phyloP scores from a whole-genome alignment of 2,888 invertebrate species.

The Carabus problematicus region DNA sequence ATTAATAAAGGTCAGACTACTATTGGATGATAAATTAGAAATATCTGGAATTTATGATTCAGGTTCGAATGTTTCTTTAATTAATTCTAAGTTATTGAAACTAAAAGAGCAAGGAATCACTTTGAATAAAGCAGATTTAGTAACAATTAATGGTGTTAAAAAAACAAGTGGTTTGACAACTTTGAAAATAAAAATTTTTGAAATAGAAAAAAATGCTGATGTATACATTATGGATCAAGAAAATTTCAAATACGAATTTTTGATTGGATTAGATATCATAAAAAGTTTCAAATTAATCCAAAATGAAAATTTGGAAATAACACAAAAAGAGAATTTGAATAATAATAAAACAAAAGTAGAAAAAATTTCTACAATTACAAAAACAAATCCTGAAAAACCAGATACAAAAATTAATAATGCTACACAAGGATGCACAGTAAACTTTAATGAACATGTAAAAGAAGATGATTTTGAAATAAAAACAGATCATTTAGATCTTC shows the following conservation, averaged over 20 bases:
- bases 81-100: constrained; percentile 47
- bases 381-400: constrained; percentile 25
- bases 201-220: constrained; percentile 32
- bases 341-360: constrained; percentile 13
- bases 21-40: constrained; percentile 45
- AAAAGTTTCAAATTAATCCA: too few relatives aligned
- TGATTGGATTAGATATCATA: constrained; percentile 31
- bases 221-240: constrained; percentile 45
- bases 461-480: constrained; percentile 29
- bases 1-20: constrained; percentile 48
- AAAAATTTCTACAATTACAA: constrained; percentile 18
- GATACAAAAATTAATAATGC: background rate
- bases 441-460: too few relatives aligned
- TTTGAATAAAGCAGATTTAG: constrained; percentile 16
- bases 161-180: constrained; percentile 44
- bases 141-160: constrained; percentile 35
- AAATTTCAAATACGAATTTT: constrained; percentile 31
- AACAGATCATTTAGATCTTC: constrained; percentile 22
- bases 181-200: constrained; percentile 28
- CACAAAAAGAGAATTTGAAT: constrained; percentile 33
- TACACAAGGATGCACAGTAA: background rate
- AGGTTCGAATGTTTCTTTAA: constrained; percentile 48
- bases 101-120: constrained; percentile 29
- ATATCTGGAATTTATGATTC: constrained; percentile 48
- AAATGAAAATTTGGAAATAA: constrained; percentile 40